phyloP scores from a whole-genome alignment of 2,888 invertebrate species.

The Ellobium chinense region DNA sequence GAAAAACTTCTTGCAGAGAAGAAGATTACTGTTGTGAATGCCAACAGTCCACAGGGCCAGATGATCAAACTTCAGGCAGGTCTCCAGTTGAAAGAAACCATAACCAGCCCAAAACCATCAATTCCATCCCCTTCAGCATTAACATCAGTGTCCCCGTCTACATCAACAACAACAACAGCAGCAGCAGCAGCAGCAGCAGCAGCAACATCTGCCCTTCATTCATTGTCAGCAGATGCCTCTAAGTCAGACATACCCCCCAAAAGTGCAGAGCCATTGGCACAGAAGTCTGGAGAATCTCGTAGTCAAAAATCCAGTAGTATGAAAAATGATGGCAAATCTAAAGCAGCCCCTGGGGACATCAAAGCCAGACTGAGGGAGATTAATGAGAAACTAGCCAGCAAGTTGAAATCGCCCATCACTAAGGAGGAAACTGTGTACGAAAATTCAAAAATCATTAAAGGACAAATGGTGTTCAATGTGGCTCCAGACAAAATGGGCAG shows the following conservation, averaged over 20 bases:
- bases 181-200: not conserved
- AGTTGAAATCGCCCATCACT: slow-evolving; percentile 7
- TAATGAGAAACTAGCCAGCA: slow-evolving; percentile 35
- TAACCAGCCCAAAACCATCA: not conserved
- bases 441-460: slow-evolving; percentile 35
- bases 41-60: slow-evolving; percentile 42
- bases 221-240: not conserved
- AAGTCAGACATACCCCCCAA: not conserved
- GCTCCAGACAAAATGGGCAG: slow-evolving; percentile 32
- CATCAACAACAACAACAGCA: not conserved
- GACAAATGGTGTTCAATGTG: slow-evolving; percentile 38
- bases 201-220: not conserved
- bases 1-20: slow-evolving; percentile 49
- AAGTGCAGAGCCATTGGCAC: not conserved
- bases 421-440: slow-evolving; percentile 29
- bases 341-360: slow-evolving; percentile 5
- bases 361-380: slow-evolving; percentile 34
- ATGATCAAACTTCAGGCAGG: slow-evolving; percentile 49
- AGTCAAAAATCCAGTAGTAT: not conserved
- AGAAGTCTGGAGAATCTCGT: not conserved
- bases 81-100: slow-evolving; percentile 41
- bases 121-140: not conserved
- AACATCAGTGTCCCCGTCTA: not conserved
- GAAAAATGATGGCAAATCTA: not conserved
- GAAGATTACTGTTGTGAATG: slow-evolving; percentile 44